Evolutionary conservation across 2,888 invertebrate species (phyloP).

Genomic region (Agapostemon virescens): DNA sequence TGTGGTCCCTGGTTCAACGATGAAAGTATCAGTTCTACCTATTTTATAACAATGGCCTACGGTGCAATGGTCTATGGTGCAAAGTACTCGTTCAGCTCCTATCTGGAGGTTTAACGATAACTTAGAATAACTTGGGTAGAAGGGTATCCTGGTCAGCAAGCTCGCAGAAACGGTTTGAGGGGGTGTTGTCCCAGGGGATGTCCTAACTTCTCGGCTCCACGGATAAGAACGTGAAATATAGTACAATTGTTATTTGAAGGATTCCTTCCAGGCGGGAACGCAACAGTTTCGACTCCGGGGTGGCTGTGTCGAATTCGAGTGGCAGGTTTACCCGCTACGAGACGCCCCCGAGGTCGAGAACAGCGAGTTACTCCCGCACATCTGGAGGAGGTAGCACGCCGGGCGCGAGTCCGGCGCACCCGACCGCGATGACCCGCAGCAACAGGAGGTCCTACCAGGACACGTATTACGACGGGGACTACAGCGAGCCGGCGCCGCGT

Average conservation of each 20-base stretch:
- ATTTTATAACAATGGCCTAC: no score
- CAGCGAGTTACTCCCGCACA: conserved; percentile 82
- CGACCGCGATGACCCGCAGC: conserved; percentile 82
- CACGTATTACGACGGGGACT: conserved; percentile 78
- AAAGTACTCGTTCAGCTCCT: background rate
- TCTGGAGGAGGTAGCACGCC: conserved; percentile 80
- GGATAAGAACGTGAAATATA: conserved; percentile 39
- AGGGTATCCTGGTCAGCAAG: background rate
- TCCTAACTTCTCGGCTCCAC: background rate
- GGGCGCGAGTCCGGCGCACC: conserved; percentile 81
- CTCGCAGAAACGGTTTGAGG: no score
- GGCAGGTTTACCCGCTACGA: conserved; percentile 84
- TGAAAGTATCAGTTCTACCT: no score
- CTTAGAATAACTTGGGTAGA: background rate
- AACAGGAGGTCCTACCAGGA: conserved; percentile 77
- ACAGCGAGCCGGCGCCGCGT: conserved; percentile 77
- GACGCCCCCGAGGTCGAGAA: conserved; percentile 83
- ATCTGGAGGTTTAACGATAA: background rate
- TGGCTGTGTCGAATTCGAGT: conserved; percentile 77
- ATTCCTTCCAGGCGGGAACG: conserved; percentile 73
- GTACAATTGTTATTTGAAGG: conserved; percentile 57
- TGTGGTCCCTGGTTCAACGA: no score
- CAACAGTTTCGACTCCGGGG: conserved; percentile 79
- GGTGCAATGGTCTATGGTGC: no score
- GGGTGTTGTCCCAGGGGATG: background rate